Conservation (phyloP, 2,797 vertebrate genomes). For the Euphonia xanthogaster region DNA sequence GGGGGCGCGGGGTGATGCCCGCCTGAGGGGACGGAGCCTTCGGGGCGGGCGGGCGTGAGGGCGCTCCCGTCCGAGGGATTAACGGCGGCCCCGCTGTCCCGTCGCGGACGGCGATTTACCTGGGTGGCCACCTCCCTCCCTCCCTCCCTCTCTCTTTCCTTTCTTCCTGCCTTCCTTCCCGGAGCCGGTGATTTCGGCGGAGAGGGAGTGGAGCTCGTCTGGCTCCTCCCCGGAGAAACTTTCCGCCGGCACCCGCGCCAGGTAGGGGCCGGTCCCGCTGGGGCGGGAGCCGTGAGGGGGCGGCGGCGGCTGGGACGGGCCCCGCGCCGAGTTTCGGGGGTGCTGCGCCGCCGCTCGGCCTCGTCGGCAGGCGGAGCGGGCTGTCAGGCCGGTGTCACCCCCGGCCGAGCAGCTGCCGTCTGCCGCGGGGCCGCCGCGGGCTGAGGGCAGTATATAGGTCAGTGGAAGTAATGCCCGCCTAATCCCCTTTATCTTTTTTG, state of each 20-base stretch:
- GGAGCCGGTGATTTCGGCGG: not conserved
- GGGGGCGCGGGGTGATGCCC: not conserved
- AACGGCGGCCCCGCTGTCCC: not conserved
- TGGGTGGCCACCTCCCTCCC: not conserved
- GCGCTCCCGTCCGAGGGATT: not conserved
- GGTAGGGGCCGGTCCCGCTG: not conserved
- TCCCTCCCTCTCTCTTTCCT: not conserved
- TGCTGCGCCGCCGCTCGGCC: not conserved
- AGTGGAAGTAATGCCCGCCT: conserved; percentile 72
- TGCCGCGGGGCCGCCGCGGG: not conserved
- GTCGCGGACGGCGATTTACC: not conserved
- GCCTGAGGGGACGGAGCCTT: not conserved
- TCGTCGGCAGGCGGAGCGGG: not conserved
- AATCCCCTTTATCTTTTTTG: conserved; percentile 71
- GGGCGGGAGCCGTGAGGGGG: not conserved
- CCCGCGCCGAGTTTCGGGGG: not conserved
- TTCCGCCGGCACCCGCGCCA: not conserved
- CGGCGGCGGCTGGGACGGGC: not conserved
- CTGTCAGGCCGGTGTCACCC: not conserved
- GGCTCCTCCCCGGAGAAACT: not conserved
- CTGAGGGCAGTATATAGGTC: conserved; percentile 74
- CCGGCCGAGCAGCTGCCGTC: not conserved
- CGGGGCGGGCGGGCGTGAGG: not conserved
- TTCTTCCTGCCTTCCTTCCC: not conserved
- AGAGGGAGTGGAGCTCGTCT: not conserved